Evolutionary conservation across 2,797 vertebrate species (phyloP).

Genomic region (Chrosomus eos): DNA sequence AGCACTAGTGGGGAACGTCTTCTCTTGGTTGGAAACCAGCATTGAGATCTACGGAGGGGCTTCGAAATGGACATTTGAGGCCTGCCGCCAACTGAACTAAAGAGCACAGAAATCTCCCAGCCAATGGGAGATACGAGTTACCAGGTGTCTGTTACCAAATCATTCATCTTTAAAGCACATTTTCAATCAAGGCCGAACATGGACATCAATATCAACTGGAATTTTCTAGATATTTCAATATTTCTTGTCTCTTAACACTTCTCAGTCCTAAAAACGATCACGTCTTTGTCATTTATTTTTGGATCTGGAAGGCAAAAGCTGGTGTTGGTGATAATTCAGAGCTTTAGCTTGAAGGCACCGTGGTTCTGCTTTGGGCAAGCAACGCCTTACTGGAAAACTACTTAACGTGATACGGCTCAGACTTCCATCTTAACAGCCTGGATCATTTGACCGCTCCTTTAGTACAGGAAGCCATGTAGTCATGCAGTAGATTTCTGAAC

Average conservation of each 20-base stretch:
- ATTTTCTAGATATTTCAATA: constrained; percentile 69
- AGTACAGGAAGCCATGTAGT: constrained; percentile 62
- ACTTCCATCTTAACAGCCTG: constrained; percentile 48
- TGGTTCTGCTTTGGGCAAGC: constrained; percentile 55
- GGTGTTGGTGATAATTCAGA: constrained; percentile 28
- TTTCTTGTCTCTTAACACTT: constrained; percentile 63
- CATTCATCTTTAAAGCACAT: constrained; percentile 56
- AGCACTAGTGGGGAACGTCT: constrained; percentile 92
- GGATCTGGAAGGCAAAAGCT: constrained; percentile 57
- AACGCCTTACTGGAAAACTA: constrained; percentile 55
- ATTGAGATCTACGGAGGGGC: constrained; percentile 95
- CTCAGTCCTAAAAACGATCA: constrained; percentile 51
- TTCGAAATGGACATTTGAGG: constrained; percentile 97
- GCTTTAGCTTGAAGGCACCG: constrained; percentile 46
- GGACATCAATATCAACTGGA: constrained; percentile 64
- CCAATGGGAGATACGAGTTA: constrained; percentile 41
- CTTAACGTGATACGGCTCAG: constrained; percentile 51
- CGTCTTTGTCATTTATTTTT: constrained; percentile 55
- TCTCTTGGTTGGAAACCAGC: constrained; percentile 92
- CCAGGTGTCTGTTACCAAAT: constrained; percentile 61
- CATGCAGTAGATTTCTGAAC: constrained; percentile 56
- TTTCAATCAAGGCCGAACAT: constrained; percentile 50
- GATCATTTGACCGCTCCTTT: constrained; percentile 56
- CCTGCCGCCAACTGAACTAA: constrained; percentile 96
- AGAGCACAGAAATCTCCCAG: constrained; percentile 46